A percentile compares a stretch with the other conserved stretches of the same genome.
Conservation (phyloP, 2,797 vertebrate genomes). For the Pangasius djambal region DNA sequence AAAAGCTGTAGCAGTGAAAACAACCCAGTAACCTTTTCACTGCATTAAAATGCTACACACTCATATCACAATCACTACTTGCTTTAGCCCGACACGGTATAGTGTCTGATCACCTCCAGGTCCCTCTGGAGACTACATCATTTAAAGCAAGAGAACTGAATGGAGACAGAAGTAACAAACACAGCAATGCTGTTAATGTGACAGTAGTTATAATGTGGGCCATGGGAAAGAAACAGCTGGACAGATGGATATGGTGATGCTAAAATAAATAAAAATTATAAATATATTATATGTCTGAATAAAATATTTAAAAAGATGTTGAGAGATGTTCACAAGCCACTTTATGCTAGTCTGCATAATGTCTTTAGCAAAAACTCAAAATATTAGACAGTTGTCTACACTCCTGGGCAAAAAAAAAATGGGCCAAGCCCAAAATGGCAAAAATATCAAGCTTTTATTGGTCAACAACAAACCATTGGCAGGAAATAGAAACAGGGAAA, state of each 20-base stretch:
- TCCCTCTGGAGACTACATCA: conserved; percentile 20
- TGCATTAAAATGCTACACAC: conserved; percentile 28
- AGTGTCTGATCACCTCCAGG: conserved; percentile 30
- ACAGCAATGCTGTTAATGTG: background rate
- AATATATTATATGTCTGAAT: background rate
- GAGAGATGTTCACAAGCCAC: background rate
- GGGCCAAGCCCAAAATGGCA: too few relatives aligned
- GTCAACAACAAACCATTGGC: too few relatives aligned
- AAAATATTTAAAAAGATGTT: background rate
- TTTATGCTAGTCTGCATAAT: background rate
- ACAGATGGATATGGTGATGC: background rate
- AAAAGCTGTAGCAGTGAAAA: background rate
- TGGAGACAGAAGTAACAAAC: conserved; percentile 1
- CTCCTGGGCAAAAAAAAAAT: too few relatives aligned
- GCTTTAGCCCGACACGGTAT: conserved; percentile 16
- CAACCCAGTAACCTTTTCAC: conserved; percentile 25
- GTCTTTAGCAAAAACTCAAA: background rate
- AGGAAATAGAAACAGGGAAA: too few relatives aligned
- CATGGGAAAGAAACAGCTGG: background rate
- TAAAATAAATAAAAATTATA: background rate
- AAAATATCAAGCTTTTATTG: too few relatives aligned
- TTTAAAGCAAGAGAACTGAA: conserved; percentile 30
- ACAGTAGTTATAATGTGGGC: background rate
- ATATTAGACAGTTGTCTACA: background rate
- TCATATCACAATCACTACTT: background rate